Evolutionary conservation across 2,113 vertebrate genomes (phyloP), one percentile per base, ranked within the genome.

Genomic region (Leptobrachium leishanense): DNA sequence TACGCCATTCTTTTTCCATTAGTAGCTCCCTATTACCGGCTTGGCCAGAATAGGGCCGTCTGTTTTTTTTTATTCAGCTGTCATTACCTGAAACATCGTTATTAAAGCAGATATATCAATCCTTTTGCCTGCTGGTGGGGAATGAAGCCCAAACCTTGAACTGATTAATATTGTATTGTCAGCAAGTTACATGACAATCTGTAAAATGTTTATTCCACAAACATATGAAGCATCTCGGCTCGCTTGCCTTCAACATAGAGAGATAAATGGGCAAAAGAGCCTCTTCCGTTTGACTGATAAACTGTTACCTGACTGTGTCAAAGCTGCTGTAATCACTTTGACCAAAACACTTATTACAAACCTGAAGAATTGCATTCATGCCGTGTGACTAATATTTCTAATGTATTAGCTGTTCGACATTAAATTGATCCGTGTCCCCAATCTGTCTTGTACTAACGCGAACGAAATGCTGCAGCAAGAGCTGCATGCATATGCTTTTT

Each of bases 391-490:
- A 64, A 64, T 64, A 64, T 13, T 64, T 64, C 9, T 31, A 31
- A 39, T 39, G 5, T 64, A 6, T 64, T 59, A 12, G 55, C 55
- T 2, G 55, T 59, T 13, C 13, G 44, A 59, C 42, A 74, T 74
- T 74, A 74, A 64, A 74, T 63, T 46, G 59, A 20, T 44, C 72
- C 41, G 40, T 64, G 72, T 46, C 72, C 72, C 55, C 57, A 74
- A 74, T 74, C 55, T 63, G 72, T 74, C 57, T 74, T 50, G 10
- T 43, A 9, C 53, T 20, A 41, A 42, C n/a, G 54, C 40, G 20
- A 59, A 59, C 10, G 12, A 59, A 42, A 73, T 59, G 71, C 20
- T 62, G 71, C 72, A 31, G 71, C 72, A 31, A 43, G 9, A 6
- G 8, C 46, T 50, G 15, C 15, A 31, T 64, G 39, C 13, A 20